Evolutionary conservation across 2,888 invertebrate genomes (phyloP).

Genomic region (Agrenia bidenticulata): DNA sequence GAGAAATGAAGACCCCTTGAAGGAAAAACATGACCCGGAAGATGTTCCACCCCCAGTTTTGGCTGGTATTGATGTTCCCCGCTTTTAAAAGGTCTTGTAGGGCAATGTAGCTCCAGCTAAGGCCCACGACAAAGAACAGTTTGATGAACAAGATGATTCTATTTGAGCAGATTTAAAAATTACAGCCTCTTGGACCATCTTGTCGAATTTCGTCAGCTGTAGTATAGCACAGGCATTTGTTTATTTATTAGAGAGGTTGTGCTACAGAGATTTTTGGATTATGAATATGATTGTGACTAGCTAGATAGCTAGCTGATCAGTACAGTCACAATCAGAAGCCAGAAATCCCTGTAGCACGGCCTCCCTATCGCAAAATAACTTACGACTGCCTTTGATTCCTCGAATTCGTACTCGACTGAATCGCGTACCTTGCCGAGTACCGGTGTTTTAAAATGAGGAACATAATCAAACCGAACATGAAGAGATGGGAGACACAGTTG

Average conservation of each 20-base stretch:
- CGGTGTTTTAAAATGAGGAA: constrained; percentile 23
- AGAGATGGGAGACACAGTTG: constrained; percentile 30
- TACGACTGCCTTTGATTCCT: not conserved
- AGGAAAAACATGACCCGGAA: constrained; percentile 32
- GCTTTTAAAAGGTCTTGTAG: constrained; percentile 28
- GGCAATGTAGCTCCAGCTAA: constrained; percentile 40
- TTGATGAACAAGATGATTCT: constrained; percentile 21
- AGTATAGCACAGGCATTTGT: too few relatives aligned
- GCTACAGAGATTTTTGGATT: too few relatives aligned
- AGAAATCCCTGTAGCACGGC: too few relatives aligned
- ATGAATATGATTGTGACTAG: too few relatives aligned
- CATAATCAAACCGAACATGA: constrained; percentile 28
- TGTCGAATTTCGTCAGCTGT: too few relatives aligned
- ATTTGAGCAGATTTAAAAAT: too few relatives aligned
- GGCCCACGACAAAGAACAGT: constrained; percentile 33
- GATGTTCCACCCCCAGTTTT: constrained; percentile 29
- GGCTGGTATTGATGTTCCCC: constrained; percentile 36
- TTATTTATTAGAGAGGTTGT: too few relatives aligned
- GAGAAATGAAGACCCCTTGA: constrained; percentile 35
- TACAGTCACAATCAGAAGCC: too few relatives aligned
- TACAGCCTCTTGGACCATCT: too few relatives aligned
- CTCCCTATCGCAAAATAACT: not conserved
- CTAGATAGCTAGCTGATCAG: too few relatives aligned
- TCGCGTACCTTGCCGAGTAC: not conserved
- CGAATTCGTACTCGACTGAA: not conserved